A percentile compares a stretch with the other conserved stretches of the same genome.
phyloP scores from a whole-genome alignment of 2,888 invertebrate species.

The Tryphoninae sp. region DNA sequence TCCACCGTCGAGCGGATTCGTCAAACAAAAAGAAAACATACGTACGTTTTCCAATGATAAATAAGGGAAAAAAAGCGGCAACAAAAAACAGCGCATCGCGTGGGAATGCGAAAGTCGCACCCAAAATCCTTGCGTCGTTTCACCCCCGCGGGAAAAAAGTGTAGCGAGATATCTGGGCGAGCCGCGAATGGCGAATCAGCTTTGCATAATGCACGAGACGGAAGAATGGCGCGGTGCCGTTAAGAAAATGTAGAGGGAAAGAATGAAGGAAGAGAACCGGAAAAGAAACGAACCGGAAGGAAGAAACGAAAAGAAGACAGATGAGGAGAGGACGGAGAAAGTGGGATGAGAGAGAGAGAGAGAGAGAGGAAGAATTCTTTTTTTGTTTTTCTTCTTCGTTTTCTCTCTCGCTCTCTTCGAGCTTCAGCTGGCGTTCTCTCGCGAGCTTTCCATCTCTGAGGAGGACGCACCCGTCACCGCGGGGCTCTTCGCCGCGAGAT shows the following conservation, averaged over 20 bases:
- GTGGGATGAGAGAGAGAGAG: constrained; percentile 9
- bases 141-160: constrained; percentile 33
- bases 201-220: constrained; percentile 66
- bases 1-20: constrained; percentile 33
- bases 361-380: constrained; percentile 20
- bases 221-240: constrained; percentile 22
- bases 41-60: constrained; percentile 21
- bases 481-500: constrained; percentile 35
- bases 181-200: constrained; percentile 62
- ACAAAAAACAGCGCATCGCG: background rate
- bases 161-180: constrained; percentile 50
- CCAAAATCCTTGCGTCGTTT: background rate
- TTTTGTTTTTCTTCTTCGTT: constrained; percentile 22
- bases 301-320: constrained; percentile 15
- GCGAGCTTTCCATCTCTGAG: constrained; percentile 33
- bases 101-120: too few relatives aligned
- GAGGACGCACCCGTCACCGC: constrained; percentile 33
- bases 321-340: constrained; percentile 13
- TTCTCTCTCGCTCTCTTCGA: background rate
- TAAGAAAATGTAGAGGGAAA: constrained; percentile 26
- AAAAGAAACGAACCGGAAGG: constrained; percentile 22
- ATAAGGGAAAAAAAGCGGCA: constrained; percentile 26
- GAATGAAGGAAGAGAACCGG: constrained; percentile 9
- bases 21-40: constrained; percentile 8
- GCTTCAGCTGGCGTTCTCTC: constrained; percentile 39